Conservation (phyloP, 2,888 invertebrate species). For the Agrochola litura region DNA sequence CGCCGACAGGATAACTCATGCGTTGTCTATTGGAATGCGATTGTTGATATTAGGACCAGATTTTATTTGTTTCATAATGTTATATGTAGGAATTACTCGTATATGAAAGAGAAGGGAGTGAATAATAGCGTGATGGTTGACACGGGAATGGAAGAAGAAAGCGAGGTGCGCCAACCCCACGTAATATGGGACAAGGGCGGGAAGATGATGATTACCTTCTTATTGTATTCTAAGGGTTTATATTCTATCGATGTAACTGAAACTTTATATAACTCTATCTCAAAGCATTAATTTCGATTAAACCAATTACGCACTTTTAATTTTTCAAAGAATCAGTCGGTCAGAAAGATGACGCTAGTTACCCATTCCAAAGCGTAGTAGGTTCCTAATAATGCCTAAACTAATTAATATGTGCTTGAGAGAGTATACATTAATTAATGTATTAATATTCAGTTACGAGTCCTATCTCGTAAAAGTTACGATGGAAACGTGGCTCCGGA, state of each 20-base stretch:
- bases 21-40: not conserved
- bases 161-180: not conserved
- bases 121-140: not conserved
- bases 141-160: not conserved
- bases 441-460: slow-evolving; percentile 17
- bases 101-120: not conserved
- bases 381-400: not conserved
- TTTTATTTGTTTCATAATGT: not conserved
- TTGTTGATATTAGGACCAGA: not conserved
- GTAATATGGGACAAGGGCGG: not conserved
- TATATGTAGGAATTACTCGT: not conserved
- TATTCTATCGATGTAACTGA: not conserved
- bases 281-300: not conserved
- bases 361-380: not conserved
- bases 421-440: not conserved
- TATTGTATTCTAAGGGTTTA: not conserved
- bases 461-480: slow-evolving; percentile 33
- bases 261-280: not conserved
- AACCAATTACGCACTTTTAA: not conserved
- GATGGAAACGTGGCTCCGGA: slow-evolving; percentile 21
- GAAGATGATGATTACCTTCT: no score
- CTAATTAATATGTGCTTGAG: not conserved
- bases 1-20: not conserved
- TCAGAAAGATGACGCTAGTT: not conserved
- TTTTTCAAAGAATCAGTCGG: not conserved